Base-by-base conservation (phyloP, 2,888 invertebrate species). In the Caenorhabditis doughertyi region DNA sequence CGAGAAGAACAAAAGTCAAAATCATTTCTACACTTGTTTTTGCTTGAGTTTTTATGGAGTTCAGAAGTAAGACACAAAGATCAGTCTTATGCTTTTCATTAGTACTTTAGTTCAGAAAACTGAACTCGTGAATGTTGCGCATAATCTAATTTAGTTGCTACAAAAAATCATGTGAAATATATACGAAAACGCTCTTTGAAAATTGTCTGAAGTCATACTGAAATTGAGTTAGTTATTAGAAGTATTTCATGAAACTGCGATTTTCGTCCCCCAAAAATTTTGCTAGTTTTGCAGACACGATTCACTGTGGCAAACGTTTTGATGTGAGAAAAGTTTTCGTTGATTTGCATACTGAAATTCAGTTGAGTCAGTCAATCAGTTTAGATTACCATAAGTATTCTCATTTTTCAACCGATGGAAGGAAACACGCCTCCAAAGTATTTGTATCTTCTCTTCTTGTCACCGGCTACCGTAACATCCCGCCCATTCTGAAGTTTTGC, bases 401-500 rank as follows among this genome's bases (percentile, higher is more conserved):
- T n/a, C 32, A 51, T 35, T 23, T 51, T n/a, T 25, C 60, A 42
- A 60, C 51, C 35, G n/a, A 23, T 0, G 23, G 13, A 42, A 47
- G n/a, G n/a, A 67, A 68, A 68, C 77, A 68, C 77, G 77, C 77
- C 77, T 77, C 62, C 67, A 42, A 25, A 29, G 65, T 32, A 68
- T 67, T 60, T 44, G 67, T 44, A 67, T 77, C 58, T 53, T 77
- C 77, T 53, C 42, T 68, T 68, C 23, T 18, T 64, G 25, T 53
- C 49, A 58, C 42, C 53, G 18, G 44, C 70, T 79, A 79, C 79
- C 79, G 71, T 79, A 79, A 64, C 79, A 29, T 70, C 79, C 79
- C 79, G 79, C 79, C 79, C 79, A 70, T 71, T 71, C 49, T 64
- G 56, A 79, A 67, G 70, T 70, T 77, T 21, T 23, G 49, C 55